A percentile compares a stretch with the other conserved stretches of the same genome.
Evolutionary conservation across 2,888 invertebrate genomes (phyloP).

Genomic region (Sycophila texana): DNA sequence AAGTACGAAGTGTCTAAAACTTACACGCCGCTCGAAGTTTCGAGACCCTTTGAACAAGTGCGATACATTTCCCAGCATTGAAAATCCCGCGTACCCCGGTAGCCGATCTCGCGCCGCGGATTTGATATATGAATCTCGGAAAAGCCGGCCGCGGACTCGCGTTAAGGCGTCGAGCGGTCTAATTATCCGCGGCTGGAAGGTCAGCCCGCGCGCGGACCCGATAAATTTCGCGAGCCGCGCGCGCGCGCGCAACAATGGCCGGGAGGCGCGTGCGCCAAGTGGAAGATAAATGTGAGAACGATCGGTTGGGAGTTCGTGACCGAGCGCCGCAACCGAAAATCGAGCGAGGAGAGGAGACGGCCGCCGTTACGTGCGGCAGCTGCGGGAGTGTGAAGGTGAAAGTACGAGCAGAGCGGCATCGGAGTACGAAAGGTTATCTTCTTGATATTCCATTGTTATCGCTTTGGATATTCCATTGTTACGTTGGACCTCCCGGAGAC

Average conservation of each 20-base stretch:
- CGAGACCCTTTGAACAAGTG: too few species aligned
- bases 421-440: constrained; percentile 39
- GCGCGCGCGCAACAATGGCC: constrained; percentile 38
- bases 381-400: constrained; percentile 41
- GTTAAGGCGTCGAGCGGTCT: constrained; percentile 30
- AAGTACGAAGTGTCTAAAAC: too few species aligned
- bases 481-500: background rate
- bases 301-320: constrained; percentile 24
- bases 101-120: background rate
- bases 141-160: background rate
- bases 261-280: constrained; percentile 20
- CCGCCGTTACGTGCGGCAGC: background rate
- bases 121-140: constrained; percentile 35
- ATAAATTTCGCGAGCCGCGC: constrained; percentile 37
- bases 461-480: background rate
- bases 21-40: too few species aligned
- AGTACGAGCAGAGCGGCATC: constrained; percentile 9
- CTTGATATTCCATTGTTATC: constrained; percentile 55
- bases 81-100: background rate
- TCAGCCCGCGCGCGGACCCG: background rate
- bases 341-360: background rate
- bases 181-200: constrained; percentile 28
- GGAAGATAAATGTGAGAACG: constrained; percentile 58
- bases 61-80: too few species aligned
- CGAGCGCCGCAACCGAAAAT: constrained; percentile 8